Evolutionary conservation across 2,888 invertebrate genomes (phyloP).

Genomic region (Eueremaeus valkanovi): DNA sequence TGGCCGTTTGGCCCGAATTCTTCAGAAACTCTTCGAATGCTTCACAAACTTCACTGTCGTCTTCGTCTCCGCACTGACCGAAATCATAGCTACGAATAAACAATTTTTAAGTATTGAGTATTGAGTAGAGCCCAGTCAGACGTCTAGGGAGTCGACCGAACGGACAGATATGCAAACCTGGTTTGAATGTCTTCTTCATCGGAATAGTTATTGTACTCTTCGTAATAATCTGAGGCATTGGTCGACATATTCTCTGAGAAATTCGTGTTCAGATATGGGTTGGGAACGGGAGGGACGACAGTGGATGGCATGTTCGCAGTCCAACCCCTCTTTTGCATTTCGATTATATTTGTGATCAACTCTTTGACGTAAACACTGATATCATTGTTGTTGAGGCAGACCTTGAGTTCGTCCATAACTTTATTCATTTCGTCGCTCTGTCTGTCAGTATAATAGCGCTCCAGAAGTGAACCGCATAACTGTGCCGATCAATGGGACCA

Average conservation of each 20-base stretch:
- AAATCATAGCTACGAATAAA: slow-evolving; percentile 42
- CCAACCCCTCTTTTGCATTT: slow-evolving; percentile 39
- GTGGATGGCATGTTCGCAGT: slow-evolving; percentile 11
- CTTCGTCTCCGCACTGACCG: slow-evolving; percentile 42
- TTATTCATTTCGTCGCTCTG: background rate
- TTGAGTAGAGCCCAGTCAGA: too few species aligned
- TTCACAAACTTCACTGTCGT: slow-evolving; percentile 39
- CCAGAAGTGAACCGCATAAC: slow-evolving; percentile 39
- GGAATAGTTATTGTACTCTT: background rate
- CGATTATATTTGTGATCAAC: slow-evolving; percentile 38
- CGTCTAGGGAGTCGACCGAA: too few species aligned
- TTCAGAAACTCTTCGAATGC: slow-evolving; percentile 43
- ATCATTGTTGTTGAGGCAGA: background rate
- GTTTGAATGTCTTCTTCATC: background rate
- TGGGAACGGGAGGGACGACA: slow-evolving; percentile 17
- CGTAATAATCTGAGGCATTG: slow-evolving; percentile 10
- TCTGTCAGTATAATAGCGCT: slow-evolving; percentile 15
- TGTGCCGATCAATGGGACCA: slow-evolving; percentile 4
- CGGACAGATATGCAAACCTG: too few species aligned
- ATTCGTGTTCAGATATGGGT: slow-evolving; percentile 37
- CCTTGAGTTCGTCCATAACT: slow-evolving; percentile 26
- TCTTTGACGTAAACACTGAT: slow-evolving; percentile 34
- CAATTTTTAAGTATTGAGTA: too few species aligned
- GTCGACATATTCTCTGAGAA: background rate
- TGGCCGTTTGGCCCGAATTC: slow-evolving; percentile 39